Evolutionary conservation across 2,888 invertebrate species (phyloP), one percentile per base, ranked within the genome.

Genomic region (Strigamia maritima): DNA sequence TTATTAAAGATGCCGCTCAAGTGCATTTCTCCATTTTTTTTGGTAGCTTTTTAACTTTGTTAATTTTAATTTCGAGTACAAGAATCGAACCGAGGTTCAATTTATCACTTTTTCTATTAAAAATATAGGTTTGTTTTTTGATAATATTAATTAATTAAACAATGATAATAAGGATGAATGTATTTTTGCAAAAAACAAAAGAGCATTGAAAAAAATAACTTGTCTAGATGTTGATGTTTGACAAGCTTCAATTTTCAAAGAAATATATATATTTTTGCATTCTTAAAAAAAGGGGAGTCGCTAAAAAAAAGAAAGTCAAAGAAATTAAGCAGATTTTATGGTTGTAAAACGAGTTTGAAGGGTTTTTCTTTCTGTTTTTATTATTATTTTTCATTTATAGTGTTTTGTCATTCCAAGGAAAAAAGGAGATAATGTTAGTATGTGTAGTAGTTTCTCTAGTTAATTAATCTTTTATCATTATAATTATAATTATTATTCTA

Each of bases 151-250:
- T 70, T 70, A 70, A 70, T 8, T 70, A 70, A 70, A 16, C 70
- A 24, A 70, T 70, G 24, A 70, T 28, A 16, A 70, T 16, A 70
- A 2, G 54, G 54, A 70, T 70, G 70, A 70, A 70, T 70, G 70
- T 70, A 70, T 70, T 70, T 70, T 70, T 70, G 70, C 70, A 75
- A 75, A 75, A 75, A 35, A 74, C 75, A 74, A 74, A 75, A 75
- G 40, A 75, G 40, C 38, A 75, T 38, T 38, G 40, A 75, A 75
- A 75, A 75, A 75, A 75, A 40, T 31, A 26, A 38, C 38, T 75
- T 75, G 19, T 35, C 19, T 40, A 40, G 38, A 40, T 75, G 76
- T 40, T 75, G 76, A 75, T 75, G 76, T 70, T 70, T 70, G 70
- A 70, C 26, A 70, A 70, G 70, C 70, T 70, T 70, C 70, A 70